Conservation (phyloP, 1,140 invertebrate genomes). For the Philotrypesis tridentata region DNA sequence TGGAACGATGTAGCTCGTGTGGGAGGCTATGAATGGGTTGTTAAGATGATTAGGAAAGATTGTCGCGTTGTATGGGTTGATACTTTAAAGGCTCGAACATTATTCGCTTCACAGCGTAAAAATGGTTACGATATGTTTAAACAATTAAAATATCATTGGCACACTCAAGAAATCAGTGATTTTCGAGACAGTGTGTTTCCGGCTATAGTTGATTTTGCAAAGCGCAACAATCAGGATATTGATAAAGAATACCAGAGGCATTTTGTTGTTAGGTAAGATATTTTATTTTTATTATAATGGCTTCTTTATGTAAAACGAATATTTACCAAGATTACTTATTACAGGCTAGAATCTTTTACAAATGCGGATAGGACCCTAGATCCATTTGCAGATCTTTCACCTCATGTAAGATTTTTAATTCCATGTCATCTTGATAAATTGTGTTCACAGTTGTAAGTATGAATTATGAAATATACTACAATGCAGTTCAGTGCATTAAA, state of each 20-base stretch:
- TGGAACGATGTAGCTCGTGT: conserved; percentile 61
- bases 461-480: neutral
- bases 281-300: neutral
- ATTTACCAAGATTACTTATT: conserved; percentile 22
- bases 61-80: conserved; percentile 61
- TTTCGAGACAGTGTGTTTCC: conserved; percentile 60
- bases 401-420: conserved; percentile 57
- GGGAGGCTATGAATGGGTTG: conserved; percentile 61
- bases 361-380: conserved; percentile 47
- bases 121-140: conserved; percentile 45
- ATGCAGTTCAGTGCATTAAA: neutral
- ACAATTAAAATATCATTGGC: conserved; percentile 16
- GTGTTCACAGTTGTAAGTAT: conserved; percentile 55
- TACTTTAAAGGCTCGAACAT: conserved; percentile 51
- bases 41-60: conserved; percentile 53
- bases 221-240: conserved; percentile 50
- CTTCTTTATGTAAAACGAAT: neutral
- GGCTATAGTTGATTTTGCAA: conserved; percentile 53
- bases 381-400: conserved; percentile 57
- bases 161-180: conserved; percentile 54
- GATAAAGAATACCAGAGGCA: conserved; percentile 52
- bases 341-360: conserved; percentile 53
- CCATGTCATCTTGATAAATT: conserved; percentile 55
- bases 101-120: conserved; percentile 45
- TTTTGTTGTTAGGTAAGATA: conserved; percentile 54